Conservation (phyloP, 2,113 vertebrate genomes). For the Microtus richardsoni region DNA sequence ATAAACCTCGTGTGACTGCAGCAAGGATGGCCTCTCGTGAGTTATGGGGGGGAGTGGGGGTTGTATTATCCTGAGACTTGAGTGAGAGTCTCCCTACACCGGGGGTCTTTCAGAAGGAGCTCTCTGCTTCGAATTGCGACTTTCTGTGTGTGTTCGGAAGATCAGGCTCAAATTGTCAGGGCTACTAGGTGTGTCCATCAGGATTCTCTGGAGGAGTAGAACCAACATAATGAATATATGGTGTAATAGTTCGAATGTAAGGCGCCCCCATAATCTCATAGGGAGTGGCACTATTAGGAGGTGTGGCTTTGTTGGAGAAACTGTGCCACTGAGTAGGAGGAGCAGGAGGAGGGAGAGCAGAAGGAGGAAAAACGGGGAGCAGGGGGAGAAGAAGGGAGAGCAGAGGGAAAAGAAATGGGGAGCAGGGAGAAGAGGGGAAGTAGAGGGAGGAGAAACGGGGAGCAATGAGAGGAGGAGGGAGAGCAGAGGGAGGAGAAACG, state of each 20-base stretch:
- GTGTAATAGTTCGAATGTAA: no score
- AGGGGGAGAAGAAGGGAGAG: no score
- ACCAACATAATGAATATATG: background rate
- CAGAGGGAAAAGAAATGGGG: background rate
- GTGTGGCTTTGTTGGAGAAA: no score
- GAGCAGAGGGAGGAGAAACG: background rate
- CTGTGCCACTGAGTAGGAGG: background rate
- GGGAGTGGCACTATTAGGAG: no score
- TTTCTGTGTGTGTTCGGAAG: background rate
- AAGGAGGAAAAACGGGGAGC: background rate
- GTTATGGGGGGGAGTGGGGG: no score
- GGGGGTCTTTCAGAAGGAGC: background rate
- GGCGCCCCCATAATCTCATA: no score
- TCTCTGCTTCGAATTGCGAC: background rate
- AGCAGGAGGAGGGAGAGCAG: rapidly evolving
- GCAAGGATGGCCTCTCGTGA: no score
- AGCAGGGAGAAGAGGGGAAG: rapidly evolving
- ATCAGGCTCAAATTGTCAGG: background rate
- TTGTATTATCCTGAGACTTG: no score
- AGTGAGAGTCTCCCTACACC: no score
- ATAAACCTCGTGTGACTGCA: no score
- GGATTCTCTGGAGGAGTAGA: background rate
- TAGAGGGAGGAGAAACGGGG: background rate
- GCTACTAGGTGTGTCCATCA: background rate
- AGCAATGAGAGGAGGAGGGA: background rate